Conservation (phyloP, 2,888 invertebrate genomes). For the Agrilus mali region DNA sequence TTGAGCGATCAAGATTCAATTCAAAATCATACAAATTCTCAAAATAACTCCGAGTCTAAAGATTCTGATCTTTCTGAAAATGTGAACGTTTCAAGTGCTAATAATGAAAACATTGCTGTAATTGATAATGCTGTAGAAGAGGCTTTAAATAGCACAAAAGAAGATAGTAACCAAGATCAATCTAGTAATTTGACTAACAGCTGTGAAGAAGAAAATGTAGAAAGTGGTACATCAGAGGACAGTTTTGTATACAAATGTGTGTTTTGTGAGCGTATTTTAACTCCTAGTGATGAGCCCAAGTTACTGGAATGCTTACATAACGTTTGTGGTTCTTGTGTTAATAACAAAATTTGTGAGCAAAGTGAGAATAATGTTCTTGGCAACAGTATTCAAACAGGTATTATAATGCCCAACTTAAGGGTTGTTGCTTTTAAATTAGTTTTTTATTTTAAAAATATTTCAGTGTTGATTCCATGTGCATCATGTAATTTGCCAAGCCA, state of each 20-base stretch:
- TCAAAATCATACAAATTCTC: not conserved
- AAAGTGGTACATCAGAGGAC: slow-evolving; percentile 32
- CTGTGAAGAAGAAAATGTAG: slow-evolving; percentile 23
- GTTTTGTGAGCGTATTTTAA: slow-evolving; percentile 37
- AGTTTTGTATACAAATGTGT: slow-evolving; percentile 30
- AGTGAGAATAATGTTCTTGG: slow-evolving; percentile 29
- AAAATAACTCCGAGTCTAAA: too few relatives aligned
- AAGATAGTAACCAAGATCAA: too few relatives aligned
- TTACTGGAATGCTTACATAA: slow-evolving; percentile 82
- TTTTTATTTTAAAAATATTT: slow-evolving; percentile 7
- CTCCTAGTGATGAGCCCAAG: slow-evolving; percentile 54
- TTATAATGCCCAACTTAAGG: not conserved
- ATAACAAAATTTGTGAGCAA: slow-evolving; percentile 47
- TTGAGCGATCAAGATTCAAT: slow-evolving; percentile 11
- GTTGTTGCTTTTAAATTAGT: not conserved
- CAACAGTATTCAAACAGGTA: slow-evolving; percentile 11
- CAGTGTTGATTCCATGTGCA: slow-evolving; percentile 46
- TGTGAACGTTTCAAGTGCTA: too few relatives aligned
- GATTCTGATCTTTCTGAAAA: too few relatives aligned
- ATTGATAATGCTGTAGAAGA: too few relatives aligned
- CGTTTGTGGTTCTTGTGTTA: slow-evolving; percentile 64
- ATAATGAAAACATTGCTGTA: too few relatives aligned
- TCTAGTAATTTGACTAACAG: not conserved
- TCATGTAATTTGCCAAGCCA: slow-evolving; percentile 62
- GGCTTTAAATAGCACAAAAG: too few relatives aligned